phyloP scores from a whole-genome alignment of 64 coral and sea anemone species.

The Montipora capricornis region DNA sequence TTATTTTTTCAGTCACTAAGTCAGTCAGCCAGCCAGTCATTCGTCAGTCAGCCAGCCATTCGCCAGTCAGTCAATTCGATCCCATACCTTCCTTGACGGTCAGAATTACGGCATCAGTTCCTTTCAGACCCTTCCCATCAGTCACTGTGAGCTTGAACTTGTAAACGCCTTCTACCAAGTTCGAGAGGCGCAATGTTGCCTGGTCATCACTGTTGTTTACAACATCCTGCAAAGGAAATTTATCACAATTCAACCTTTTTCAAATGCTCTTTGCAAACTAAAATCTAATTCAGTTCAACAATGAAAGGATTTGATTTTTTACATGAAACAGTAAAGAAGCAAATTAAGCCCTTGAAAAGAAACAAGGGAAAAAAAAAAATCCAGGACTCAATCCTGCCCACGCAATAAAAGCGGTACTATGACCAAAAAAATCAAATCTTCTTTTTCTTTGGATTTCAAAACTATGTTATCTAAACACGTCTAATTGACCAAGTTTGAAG shows the following conservation, averaged over 20 bases:
- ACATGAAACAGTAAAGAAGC: too few relatives aligned
- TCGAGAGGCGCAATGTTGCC: slow-evolving; percentile 83
- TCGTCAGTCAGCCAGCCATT: background rate
- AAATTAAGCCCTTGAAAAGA: too few relatives aligned
- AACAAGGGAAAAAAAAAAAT: background rate
- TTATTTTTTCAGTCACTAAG: background rate
- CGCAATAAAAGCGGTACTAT: too few relatives aligned
- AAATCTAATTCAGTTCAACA: too few relatives aligned
- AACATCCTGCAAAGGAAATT: slow-evolving; percentile 66
- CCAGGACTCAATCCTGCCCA: too few relatives aligned
- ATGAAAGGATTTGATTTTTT: too few relatives aligned
- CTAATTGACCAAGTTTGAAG: too few relatives aligned
- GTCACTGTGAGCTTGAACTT: slow-evolving; percentile 93
- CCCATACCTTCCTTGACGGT: slow-evolving; percentile 93
- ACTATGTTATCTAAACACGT: too few relatives aligned
- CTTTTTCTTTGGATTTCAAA: too few relatives aligned
- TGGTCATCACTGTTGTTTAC: slow-evolving; percentile 95
- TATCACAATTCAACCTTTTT: background rate
- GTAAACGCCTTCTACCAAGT: slow-evolving; percentile 97
- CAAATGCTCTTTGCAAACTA: too few relatives aligned
- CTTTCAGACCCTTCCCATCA: slow-evolving; percentile 93
- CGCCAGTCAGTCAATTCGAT: background rate
- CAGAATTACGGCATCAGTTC: slow-evolving; percentile 83
- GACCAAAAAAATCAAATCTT: too few relatives aligned
- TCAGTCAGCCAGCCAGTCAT: background rate